These are phyloP conservation scores for Ibidorhyncha struthersii DNA, from an alignment of 2,113 vertebrate species.

Conservation along the genomic window DNA sequence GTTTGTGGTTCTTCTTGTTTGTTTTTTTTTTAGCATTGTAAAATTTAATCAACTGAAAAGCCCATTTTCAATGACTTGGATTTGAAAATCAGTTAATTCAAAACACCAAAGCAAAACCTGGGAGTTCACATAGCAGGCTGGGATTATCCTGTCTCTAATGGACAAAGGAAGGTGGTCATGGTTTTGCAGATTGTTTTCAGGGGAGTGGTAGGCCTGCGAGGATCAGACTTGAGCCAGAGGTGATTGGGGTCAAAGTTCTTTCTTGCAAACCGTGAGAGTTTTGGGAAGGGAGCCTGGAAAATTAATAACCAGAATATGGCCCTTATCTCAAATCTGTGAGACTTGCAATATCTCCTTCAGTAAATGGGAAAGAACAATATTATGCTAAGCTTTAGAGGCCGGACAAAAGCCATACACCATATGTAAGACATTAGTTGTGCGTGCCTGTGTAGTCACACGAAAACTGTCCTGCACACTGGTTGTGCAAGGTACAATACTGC, in stretches of 20 bases:
- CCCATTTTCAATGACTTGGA: background rate
- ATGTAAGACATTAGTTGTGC: background rate
- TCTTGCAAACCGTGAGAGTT: background rate
- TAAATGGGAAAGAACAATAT: background rate
- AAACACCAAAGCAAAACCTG: background rate
- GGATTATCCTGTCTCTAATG: background rate
- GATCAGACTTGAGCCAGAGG: background rate
- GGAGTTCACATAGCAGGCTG: background rate
- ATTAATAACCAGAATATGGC: background rate
- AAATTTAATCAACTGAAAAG: background rate
- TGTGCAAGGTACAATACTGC: background rate
- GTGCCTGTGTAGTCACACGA: background rate
- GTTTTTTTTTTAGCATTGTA: background rate
- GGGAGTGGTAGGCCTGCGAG: background rate
- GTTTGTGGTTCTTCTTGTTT: background rate
- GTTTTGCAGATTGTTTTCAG: background rate
- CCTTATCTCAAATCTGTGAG: conserved; percentile 7
- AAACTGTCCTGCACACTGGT: background rate
- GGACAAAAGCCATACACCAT: background rate
- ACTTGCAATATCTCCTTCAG: background rate
- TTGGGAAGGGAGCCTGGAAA: conserved; percentile 11
- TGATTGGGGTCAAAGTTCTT: background rate
- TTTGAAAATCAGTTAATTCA: background rate
- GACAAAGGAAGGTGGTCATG: background rate
- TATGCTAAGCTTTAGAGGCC: background rate